These are phyloP conservation scores for Macrocentrus cingulum DNA, from an alignment of 1,140 invertebrate species.

Conservation along the genomic window DNA sequence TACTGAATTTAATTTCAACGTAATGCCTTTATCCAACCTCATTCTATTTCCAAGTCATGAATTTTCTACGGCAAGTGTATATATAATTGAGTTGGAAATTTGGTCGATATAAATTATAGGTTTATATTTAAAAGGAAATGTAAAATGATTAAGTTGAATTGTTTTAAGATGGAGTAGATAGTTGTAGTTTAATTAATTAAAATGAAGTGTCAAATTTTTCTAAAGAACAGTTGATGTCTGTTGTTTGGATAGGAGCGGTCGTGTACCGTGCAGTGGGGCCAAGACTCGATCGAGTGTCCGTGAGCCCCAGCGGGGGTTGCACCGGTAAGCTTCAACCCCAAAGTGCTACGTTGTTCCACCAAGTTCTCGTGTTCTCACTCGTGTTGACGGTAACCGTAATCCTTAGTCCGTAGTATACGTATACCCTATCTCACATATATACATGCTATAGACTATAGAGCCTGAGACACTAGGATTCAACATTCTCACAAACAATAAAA, in stretches of 20 bases:
- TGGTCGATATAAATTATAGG: neutral
- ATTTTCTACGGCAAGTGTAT: constrained; percentile 8
- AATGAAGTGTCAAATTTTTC: constrained; percentile 28
- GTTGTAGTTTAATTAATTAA: constrained; percentile 12
- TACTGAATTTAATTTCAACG: constrained; percentile 16
- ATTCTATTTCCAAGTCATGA: constrained; percentile 9
- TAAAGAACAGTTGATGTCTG: constrained; percentile 52
- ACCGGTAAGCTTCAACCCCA: constrained; percentile 58
- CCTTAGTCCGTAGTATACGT: constrained; percentile 53
- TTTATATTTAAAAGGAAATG: too few relatives aligned
- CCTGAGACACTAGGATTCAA: neutral
- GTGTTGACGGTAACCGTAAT: constrained; percentile 48
- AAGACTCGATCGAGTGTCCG: constrained; percentile 56
- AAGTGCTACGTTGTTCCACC: constrained; percentile 53
- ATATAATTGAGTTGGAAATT: constrained; percentile 2
- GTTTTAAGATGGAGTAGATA: neutral
- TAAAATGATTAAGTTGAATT: neutral
- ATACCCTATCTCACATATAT: constrained; percentile 31
- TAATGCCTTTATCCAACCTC: neutral
- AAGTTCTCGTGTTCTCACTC: constrained; percentile 50
- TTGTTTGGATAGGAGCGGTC: constrained; percentile 57
- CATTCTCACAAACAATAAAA: too few relatives aligned
- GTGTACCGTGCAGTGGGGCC: constrained; percentile 57
- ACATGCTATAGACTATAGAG: constrained; percentile 1
- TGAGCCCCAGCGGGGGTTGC: constrained; percentile 58